A percentile compares a stretch with the other conserved stretches of the same genome.
Conservation (phyloP, 2,113 vertebrate genomes). For the Rhinichthys klamathensis region DNA sequence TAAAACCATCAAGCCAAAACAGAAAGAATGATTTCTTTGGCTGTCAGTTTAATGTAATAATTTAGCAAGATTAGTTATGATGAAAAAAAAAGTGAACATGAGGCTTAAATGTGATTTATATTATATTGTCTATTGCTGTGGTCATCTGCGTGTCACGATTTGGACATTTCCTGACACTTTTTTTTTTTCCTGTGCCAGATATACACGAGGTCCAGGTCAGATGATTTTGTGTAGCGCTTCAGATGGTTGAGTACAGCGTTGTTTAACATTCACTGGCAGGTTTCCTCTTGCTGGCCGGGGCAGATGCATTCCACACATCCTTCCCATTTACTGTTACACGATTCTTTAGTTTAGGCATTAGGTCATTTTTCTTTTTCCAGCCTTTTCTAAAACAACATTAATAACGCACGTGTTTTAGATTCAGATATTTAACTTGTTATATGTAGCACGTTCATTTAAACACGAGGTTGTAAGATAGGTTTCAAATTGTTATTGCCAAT, state of each 20-base stretch:
- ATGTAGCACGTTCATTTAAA: not conserved
- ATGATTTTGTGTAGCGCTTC: slow-evolving; percentile 29
- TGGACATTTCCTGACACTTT: slow-evolving; percentile 24
- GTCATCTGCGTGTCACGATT: slow-evolving; percentile 41
- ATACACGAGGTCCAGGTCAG: slow-evolving; percentile 42
- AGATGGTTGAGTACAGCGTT: slow-evolving; percentile 12
- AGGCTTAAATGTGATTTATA: slow-evolving; percentile 19
- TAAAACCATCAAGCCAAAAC: not conserved
- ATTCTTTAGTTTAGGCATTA: slow-evolving; percentile 28
- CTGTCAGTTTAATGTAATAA: not conserved
- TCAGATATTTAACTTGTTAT: slow-evolving; percentile 2
- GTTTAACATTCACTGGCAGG: slow-evolving; percentile 34
- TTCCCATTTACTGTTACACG: slow-evolving; percentile 38
- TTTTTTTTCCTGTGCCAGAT: slow-evolving; percentile 39
- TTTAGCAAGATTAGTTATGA: not conserved
- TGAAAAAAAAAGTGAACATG: not conserved
- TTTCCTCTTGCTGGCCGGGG: slow-evolving; percentile 6
- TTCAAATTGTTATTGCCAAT: slow-evolving; percentile 17
- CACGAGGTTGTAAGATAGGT: not conserved
- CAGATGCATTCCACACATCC: slow-evolving; percentile 26
- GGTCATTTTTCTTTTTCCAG: slow-evolving; percentile 1
- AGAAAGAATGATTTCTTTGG: slow-evolving; percentile 29
- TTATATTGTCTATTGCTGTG: slow-evolving; percentile 52
- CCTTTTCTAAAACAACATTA: slow-evolving; percentile 7
- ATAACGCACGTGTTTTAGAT: not conserved